Conservation (phyloP, 2,888 invertebrate genomes). For the Lucinisca nassula region DNA sequence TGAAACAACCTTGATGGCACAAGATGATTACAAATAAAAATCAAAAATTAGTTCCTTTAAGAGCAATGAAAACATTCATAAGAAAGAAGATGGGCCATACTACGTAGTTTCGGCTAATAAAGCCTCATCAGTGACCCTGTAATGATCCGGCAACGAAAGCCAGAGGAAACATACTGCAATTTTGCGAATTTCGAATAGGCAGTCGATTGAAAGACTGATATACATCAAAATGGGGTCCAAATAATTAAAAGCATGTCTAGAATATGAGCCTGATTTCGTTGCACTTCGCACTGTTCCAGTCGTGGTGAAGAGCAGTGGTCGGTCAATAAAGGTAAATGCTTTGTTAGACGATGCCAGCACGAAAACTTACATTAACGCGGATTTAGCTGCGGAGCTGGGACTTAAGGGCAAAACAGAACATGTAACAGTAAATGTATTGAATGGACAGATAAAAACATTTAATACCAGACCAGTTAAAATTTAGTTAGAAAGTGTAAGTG, state of each 20-base stretch:
- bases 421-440: neutral
- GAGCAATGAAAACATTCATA: too few relatives aligned
- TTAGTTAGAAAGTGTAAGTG: neutral
- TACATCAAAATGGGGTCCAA: too few relatives aligned
- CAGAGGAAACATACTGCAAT: too few relatives aligned
- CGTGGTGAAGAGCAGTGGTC: neutral
- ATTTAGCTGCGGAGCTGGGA: conserved; percentile 8
- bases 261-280: neutral
- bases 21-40: neutral
- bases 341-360: conserved; percentile 28
- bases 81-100: too few relatives aligned
- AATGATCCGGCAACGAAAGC: too few relatives aligned
- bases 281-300: conserved; percentile 28
- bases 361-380: conserved; percentile 7
- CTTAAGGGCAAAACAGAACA: neutral
- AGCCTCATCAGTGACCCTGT: too few relatives aligned
- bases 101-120: too few relatives aligned
- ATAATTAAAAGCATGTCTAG: too few relatives aligned
- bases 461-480: neutral
- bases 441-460: conserved; percentile 4
- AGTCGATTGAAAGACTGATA: too few relatives aligned
- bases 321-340: neutral
- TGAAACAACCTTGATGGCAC: neutral
- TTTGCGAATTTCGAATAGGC: too few relatives aligned
- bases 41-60: too few relatives aligned